These are phyloP conservation scores for Temnopleurus reevesii DNA, from an alignment of 53 echinoderm and acorn worm species.

Conservation along the genomic window DNA sequence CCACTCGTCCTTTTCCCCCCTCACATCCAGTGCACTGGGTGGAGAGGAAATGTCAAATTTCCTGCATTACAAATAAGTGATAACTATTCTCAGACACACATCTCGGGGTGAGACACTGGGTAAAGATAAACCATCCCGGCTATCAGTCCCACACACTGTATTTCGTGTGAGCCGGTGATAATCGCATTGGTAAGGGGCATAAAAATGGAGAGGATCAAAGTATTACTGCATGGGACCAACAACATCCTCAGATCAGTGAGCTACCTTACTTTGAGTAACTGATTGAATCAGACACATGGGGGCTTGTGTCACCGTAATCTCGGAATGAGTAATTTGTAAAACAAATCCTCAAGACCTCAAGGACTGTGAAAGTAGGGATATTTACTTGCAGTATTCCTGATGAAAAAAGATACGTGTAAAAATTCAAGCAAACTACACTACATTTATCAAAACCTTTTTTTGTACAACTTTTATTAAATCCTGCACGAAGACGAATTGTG, in stretches of 20 bases:
- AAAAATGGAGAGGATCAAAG: background rate
- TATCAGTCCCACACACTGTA: background rate
- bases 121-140: background rate
- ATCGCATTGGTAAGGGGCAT: background rate
- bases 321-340: background rate
- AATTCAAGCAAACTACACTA: too few species aligned
- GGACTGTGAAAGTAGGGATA: background rate
- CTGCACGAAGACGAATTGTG: too few species aligned
- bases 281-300: conserved; percentile 3
- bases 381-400: too few species aligned
- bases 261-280: background rate
- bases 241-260: conserved; percentile 16
- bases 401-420: too few species aligned
- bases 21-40: background rate
- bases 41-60: conserved; percentile 55
- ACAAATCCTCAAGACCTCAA: background rate
- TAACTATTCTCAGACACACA: background rate
- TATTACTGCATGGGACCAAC: background rate
- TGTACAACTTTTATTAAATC: too few species aligned
- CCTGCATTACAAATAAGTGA: conserved; percentile 53
- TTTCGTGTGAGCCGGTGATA: background rate
- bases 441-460: too few species aligned
- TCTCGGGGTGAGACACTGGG: background rate
- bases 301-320: background rate
- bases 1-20: background rate